phyloP scores from a whole-genome alignment of 2,888 invertebrate genomes.

The Drosophila quasianomalipes region DNA sequence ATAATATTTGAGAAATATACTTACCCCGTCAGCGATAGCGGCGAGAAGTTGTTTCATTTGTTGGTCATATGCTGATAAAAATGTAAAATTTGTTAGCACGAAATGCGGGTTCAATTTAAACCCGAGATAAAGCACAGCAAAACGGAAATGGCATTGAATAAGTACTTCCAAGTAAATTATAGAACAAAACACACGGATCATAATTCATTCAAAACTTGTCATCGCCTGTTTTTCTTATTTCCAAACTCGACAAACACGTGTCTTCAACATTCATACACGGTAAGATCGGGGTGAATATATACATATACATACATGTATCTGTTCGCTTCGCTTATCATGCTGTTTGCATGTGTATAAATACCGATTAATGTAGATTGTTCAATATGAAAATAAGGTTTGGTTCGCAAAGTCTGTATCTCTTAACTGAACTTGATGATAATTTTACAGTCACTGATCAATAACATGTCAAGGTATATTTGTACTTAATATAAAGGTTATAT shows the following conservation, averaged over 20 bases:
- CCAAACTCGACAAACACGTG: neutral
- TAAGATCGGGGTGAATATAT: neutral
- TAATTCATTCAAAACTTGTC: neutral
- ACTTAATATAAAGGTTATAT: neutral
- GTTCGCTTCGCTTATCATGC: neutral
- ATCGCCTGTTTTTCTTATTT: neutral
- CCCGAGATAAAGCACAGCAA: neutral
- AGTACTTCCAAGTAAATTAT: neutral
- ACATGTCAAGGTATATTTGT: neutral
- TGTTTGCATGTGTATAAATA: neutral
- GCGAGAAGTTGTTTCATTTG: conserved; percentile 18
- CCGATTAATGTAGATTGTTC: neutral
- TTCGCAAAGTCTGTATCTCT: neutral
- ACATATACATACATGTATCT: neutral
- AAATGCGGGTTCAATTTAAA: neutral
- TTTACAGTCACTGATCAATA: neutral
- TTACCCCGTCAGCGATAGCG: conserved; percentile 22
- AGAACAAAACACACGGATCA: neutral
- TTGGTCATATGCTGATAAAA: conserved; percentile 35
- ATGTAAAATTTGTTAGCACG: neutral
- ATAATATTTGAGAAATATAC: conserved; percentile 42
- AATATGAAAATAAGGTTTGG: neutral
- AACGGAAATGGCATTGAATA: neutral
- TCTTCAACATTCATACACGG: neutral
- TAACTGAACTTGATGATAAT: neutral